Conservation (phyloP, 2,797 vertebrate species). For the Characodon lateralis region DNA sequence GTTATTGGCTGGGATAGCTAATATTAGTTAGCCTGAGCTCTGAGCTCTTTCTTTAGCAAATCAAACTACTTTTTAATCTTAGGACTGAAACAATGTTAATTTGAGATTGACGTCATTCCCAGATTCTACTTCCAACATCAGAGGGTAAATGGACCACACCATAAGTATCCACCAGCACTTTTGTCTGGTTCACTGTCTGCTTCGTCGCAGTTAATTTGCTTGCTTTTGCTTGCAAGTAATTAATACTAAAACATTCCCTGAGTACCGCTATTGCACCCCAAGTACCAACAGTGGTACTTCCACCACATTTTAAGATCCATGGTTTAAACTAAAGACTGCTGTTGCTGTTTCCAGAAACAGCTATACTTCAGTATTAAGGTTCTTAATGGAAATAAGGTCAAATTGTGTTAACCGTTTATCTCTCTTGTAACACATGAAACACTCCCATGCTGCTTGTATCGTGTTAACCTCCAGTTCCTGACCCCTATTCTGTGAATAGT, state of each 20-base stretch:
- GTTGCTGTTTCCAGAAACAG: not conserved
- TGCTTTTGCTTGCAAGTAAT: not conserved
- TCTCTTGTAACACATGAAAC: not conserved
- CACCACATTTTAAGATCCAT: not conserved
- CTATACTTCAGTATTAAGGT: not conserved
- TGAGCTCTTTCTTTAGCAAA: not conserved
- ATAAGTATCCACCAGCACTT: no score
- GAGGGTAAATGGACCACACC: no score
- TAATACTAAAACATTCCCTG: not conserved
- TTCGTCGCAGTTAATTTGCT: not conserved
- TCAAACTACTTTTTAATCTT: not conserved
- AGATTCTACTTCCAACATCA: no score
- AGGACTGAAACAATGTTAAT: not conserved
- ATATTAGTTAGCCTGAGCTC: not conserved
- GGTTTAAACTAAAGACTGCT: conserved; percentile 1
- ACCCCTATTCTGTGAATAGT: conserved; percentile 46
- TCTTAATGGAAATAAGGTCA: not conserved
- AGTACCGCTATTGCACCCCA: not conserved
- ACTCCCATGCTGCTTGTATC: conserved; percentile 11
- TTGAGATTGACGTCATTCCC: no score
- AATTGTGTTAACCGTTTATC: not conserved
- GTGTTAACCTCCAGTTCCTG: conserved; percentile 37
- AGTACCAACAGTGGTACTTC: no score
- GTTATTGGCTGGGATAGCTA: not conserved
- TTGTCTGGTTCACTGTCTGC: no score